Conservation (phyloP, 2,113 vertebrate genomes). For the Eira barbara region DNA sequence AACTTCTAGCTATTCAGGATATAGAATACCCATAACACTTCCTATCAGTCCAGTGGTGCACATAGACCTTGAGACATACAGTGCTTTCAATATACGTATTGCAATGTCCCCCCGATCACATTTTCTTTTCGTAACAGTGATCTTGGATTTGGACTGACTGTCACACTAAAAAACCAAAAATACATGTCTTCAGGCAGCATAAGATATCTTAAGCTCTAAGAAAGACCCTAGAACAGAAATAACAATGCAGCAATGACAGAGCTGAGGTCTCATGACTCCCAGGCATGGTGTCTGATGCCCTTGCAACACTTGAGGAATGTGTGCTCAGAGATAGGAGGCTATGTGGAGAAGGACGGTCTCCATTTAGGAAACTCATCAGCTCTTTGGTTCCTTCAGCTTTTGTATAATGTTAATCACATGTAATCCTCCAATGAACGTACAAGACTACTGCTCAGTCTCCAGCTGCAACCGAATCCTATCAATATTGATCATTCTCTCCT, state of each 20-base stretch:
- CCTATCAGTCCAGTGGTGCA: neutral
- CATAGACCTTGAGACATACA: neutral
- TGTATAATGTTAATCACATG: neutral
- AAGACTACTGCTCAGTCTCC: neutral
- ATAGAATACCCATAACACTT: neutral
- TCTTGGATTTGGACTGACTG: neutral
- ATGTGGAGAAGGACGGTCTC: neutral
- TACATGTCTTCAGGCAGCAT: neutral
- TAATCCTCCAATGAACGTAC: neutral
- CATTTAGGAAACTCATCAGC: neutral
- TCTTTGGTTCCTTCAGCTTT: neutral
- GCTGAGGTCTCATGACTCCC: neutral
- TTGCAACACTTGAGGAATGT: neutral
- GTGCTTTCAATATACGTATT: neutral
- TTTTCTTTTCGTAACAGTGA: neutral
- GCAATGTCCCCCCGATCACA: neutral
- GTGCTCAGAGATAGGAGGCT: neutral
- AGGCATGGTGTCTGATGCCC: too few relatives aligned
- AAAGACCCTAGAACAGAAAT: neutral
- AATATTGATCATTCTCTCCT: neutral
- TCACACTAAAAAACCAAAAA: neutral
- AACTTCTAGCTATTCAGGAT: neutral
- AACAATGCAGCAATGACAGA: neutral
- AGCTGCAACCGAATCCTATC: neutral
- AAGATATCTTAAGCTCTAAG: neutral